Evolutionary conservation across 2,888 invertebrate species (phyloP), one percentile per base, ranked within the genome.

Genomic region (Scaeva pyrastri): DNA sequence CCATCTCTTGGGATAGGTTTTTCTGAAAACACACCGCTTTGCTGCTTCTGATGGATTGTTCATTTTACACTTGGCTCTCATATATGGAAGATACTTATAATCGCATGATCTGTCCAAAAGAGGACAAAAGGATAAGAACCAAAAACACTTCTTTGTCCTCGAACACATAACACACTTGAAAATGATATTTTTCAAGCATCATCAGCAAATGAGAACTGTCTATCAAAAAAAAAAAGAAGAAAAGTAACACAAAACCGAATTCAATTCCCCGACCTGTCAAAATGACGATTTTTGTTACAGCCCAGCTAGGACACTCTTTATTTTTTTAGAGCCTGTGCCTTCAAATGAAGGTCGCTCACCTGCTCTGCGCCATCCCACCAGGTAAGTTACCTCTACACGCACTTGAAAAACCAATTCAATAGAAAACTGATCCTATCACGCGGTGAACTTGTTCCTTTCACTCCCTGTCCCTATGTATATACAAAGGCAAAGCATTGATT

Each of bases 271-370:
- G 76, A 68, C 76, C 85, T 77, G 75, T 80, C 80, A 72, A 26
- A 31, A 1, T 7, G 31, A 31, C 50, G 80, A 73, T 71, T 72
- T 82, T 56, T 74, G 81, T 86, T 74, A 81, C n/a, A n/a, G n/a
- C n/a, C 81, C 1, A n/a, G 0, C 73, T 71, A 82, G 64, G 86
- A 80, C 52, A 45, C 66, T 75, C 81, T n/a, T n/a, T n/a, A n/a
- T n/a, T n/a, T n/a, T n/a, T n/a, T n/a, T n/a, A 31, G 41, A 45
- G 26, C 41, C n/a, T 41, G n/a, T n/a, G 21, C 6, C 31, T 31
- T 31, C 14, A 68, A 58, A 75, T 31, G 62, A 81, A 81, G 85
- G 76, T 81, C 85, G 85, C 76, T 85, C 85, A 85, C 85, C 85
- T 85, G 85, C 85, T 14, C 21, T 36, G 8, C 11, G 31, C 31